Percentiles rank a stretch among this genome's conserved stretches.
These are phyloP conservation scores for Phalanger gymnotis DNA, from an alignment of 2,797 vertebrate species.

Conservation along the genomic window DNA sequence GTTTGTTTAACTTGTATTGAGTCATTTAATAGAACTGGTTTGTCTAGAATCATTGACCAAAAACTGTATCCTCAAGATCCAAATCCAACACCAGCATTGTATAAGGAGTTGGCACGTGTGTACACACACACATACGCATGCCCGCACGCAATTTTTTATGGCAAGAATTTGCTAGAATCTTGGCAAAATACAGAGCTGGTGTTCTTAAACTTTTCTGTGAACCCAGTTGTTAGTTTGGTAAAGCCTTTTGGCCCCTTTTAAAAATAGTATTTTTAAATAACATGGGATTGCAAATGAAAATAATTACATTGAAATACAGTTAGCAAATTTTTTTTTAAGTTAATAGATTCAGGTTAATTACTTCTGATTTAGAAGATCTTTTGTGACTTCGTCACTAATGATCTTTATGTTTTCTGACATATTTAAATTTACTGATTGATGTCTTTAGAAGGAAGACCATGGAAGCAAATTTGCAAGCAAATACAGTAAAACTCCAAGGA, in stretches of 20 bases:
- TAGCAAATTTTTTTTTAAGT: not conserved
- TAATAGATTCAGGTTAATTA: not conserved
- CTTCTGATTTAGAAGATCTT: not conserved
- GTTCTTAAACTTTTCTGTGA: not conserved
- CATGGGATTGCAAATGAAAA: not conserved
- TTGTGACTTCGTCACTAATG: not conserved
- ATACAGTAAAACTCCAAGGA: not conserved
- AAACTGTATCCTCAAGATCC: not conserved
- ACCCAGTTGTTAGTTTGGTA: not conserved
- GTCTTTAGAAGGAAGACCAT: not conserved
- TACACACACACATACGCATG: rapidly evolving
- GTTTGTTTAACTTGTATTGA: not conserved
- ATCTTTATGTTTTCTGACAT: not conserved
- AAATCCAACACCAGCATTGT: not conserved
- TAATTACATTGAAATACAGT: not conserved
- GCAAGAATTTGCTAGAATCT: not conserved
- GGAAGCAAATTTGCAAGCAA: not conserved
- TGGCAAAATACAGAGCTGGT: not conserved
- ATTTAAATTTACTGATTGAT: not conserved
- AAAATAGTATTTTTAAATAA: not conserved
- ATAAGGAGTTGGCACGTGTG: not conserved
- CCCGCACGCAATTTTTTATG: not conserved
- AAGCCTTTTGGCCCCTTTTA: not conserved
- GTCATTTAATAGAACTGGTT: not conserved
- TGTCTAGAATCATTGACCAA: not conserved